A percentile compares a stretch with the other conserved stretches of the same genome.
phyloP scores from a whole-genome alignment of 2,888 invertebrate genomes.

The Octonoba sinensis region DNA sequence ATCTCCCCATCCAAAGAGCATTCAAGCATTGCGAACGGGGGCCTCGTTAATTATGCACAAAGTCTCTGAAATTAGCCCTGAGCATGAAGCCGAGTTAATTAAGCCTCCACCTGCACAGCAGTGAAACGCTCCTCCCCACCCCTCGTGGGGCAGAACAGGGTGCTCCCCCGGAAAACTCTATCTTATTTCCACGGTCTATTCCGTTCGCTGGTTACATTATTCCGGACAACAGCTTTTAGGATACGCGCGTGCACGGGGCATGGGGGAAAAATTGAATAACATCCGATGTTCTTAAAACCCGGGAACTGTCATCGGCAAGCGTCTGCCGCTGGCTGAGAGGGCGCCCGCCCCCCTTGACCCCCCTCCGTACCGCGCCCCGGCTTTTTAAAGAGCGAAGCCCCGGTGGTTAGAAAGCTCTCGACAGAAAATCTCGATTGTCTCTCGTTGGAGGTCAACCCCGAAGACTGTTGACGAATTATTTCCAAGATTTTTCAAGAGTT shows the following conservation, averaged over 20 bases:
- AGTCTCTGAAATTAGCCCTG: constrained; percentile 64
- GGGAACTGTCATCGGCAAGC: constrained; percentile 59
- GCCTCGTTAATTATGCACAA: constrained; percentile 64
- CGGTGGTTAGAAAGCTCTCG: constrained; percentile 1
- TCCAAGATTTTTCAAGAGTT: background rate
- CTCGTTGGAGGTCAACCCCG: too few species aligned
- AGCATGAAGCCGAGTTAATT: constrained; percentile 65
- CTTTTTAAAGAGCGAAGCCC: constrained; percentile 16
- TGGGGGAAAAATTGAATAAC: constrained; percentile 63
- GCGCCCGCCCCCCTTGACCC: constrained; percentile 3
- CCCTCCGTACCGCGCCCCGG: background rate
- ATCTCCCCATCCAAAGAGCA: constrained; percentile 52
- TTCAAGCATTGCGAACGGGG: constrained; percentile 58
- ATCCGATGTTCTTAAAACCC: constrained; percentile 61
- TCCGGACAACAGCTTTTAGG: constrained; percentile 60
- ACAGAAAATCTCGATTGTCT: background rate
- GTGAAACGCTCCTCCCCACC: background rate
- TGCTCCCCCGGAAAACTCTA: constrained; percentile 29
- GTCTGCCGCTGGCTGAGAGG: constrained; percentile 33
- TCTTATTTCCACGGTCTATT: constrained; percentile 33
- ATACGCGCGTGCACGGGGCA: constrained; percentile 19
- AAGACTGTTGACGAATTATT: too few species aligned
- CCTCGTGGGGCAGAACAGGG: background rate
- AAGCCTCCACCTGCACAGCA: constrained; percentile 54
- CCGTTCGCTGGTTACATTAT: constrained; percentile 56